These are phyloP conservation scores for Papilio polytes DNA, from an alignment of 1,140 invertebrate species.

Conservation along the genomic window DNA sequence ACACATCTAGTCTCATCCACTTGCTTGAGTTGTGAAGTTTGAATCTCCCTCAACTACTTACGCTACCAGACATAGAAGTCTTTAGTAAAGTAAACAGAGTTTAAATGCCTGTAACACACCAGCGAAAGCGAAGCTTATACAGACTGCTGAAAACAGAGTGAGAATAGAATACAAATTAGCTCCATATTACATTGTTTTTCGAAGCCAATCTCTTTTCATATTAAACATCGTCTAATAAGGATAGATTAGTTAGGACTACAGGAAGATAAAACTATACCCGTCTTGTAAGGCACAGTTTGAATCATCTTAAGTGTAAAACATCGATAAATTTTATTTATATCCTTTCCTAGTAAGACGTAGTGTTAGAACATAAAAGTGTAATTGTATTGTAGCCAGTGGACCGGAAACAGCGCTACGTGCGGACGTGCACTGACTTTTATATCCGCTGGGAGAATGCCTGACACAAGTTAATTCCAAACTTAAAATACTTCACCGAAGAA, in stretches of 20 bases:
- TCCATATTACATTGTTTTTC: not conserved
- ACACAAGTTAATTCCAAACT: not conserved
- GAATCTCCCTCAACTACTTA: not conserved
- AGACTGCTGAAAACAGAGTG: not conserved
- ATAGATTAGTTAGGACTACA: too few species aligned
- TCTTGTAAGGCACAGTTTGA: too few species aligned
- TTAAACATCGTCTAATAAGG: too few species aligned
- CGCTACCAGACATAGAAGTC: not conserved
- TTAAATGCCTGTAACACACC: not conserved
- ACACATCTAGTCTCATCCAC: not conserved
- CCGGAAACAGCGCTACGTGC: constrained; percentile 18
- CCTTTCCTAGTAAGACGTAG: not conserved
- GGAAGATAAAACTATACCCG: too few species aligned
- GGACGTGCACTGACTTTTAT: constrained; percentile 7
- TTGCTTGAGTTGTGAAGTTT: not conserved
- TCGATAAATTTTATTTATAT: not conserved
- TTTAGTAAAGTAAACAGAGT: not conserved
- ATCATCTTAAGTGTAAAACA: not conserved
- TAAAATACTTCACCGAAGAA: not conserved
- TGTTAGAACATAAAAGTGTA: not conserved
- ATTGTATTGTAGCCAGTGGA: constrained; percentile 8
- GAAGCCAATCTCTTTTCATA: too few species aligned
- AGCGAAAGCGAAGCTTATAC: not conserved
- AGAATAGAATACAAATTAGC: not conserved
- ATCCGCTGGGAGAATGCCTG: not conserved